A percentile compares a stretch with the other conserved stretches of the same genome.
Conservation (phyloP, 2,888 invertebrate species). For the Odontocolon sp. region DNA sequence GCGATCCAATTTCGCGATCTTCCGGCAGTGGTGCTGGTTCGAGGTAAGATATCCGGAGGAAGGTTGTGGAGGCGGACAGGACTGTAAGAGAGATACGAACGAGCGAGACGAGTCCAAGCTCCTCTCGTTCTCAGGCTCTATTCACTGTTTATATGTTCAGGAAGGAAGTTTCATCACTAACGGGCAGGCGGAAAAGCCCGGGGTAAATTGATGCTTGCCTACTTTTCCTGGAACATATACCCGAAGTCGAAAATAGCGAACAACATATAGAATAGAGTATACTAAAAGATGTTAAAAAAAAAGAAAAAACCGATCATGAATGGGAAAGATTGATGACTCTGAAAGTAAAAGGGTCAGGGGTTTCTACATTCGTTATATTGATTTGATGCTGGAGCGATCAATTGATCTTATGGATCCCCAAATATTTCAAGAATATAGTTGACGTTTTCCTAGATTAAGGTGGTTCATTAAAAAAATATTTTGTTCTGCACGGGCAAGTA, state of each 20-base stretch:
- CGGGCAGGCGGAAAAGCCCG: neutral
- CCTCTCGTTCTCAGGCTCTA: neutral
- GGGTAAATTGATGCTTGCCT: constrained; percentile 41
- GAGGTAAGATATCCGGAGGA: constrained; percentile 22
- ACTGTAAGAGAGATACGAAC: constrained; percentile 10
- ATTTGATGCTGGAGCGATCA: no score
- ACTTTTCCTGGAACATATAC: constrained; percentile 3
- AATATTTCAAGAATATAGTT: no score
- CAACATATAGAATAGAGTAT: neutral
- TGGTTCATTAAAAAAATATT: no score
- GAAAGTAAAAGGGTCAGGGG: neutral
- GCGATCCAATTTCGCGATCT: constrained; percentile 50
- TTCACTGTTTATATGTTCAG: constrained; percentile 38
- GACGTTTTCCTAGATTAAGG: no score
- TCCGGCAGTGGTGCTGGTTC: constrained; percentile 13
- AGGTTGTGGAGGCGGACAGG: neutral
- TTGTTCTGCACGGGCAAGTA: no score
- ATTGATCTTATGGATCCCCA: no score
- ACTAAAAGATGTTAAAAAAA: neutral
- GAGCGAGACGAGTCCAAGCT: neutral
- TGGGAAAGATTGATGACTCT: neutral
- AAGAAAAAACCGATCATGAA: neutral
- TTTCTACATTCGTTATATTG: no score
- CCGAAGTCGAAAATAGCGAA: constrained; percentile 5
- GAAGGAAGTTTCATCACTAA: constrained; percentile 31